phyloP scores from a whole-genome alignment of 2,113 vertebrate genomes.

The Scolopax mira region DNA sequence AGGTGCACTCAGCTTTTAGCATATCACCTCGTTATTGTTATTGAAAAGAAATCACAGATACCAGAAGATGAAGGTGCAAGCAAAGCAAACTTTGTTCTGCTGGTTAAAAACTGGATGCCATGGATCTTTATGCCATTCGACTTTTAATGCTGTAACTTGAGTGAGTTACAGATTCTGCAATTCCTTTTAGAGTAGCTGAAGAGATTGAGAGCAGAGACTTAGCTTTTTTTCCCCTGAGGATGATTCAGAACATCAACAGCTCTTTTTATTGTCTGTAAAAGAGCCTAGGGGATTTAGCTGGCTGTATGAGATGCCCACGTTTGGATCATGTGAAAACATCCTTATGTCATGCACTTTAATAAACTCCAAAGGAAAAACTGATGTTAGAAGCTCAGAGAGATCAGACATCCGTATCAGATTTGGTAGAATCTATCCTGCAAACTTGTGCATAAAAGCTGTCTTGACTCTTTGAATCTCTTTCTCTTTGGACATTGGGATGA shows the following conservation, averaged over 20 bases:
- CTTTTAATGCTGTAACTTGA: not conserved
- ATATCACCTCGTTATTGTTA: not conserved
- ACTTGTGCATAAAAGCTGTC: not conserved
- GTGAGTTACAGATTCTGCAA: not conserved
- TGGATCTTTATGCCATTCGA: not conserved
- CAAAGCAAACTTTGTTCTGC: not conserved
- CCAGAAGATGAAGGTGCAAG: not conserved
- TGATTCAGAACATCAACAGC: not conserved
- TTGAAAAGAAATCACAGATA: not conserved
- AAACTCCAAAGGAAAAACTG: not conserved
- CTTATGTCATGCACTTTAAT: not conserved
- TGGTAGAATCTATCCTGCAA: not conserved
- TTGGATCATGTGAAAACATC: not conserved
- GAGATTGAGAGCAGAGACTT: not conserved
- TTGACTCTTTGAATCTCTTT: not conserved
- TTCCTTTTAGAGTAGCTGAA: not conserved
- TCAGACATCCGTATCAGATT: not conserved
- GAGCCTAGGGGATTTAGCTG: not conserved
- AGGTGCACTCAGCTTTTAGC: not conserved
- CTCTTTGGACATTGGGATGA: not conserved
- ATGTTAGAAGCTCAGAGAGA: not conserved
- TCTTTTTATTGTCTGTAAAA: slow-evolving; percentile 18
- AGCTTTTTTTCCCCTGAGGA: not conserved
- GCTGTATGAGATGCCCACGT: not conserved
- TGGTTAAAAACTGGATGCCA: not conserved